Percentiles rank a stretch among this genome's conserved stretches.
These are phyloP conservation scores for Sandelia bainsii DNA, from an alignment of 2,797 vertebrate genomes.

Conservation along the genomic window DNA sequence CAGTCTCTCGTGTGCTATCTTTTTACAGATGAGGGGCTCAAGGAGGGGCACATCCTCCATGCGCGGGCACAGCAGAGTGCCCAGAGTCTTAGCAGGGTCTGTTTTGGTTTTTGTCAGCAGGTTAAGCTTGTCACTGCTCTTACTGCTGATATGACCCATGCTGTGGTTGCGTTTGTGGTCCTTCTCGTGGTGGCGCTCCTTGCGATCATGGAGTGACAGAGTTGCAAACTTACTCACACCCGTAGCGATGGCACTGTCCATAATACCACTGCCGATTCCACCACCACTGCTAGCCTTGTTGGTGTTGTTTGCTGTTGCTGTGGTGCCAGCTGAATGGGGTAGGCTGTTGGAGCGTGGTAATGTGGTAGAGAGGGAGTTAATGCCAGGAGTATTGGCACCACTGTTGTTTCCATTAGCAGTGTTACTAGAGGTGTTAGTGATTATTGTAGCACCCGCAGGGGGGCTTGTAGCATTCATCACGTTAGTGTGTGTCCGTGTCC, in stretches of 20 bases:
- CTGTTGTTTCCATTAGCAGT: constrained; percentile 88
- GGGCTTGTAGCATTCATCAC: constrained; percentile 97
- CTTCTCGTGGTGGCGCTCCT: constrained; percentile 96
- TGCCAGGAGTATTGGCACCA: constrained; percentile 83
- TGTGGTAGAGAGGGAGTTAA: constrained; percentile 88
- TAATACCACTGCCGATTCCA: constrained; percentile 74
- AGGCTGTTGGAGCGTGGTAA: constrained; percentile 98
- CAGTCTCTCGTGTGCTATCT: constrained; percentile 98
- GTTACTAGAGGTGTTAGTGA: constrained; percentile 86
- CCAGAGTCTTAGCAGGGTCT: constrained; percentile 96
- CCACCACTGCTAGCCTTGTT: constrained; percentile 84
- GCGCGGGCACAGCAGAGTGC: constrained; percentile 94
- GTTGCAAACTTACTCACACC: constrained; percentile 97
- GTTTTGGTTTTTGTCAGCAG: constrained; percentile 94
- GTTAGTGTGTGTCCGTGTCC: constrained; percentile 96
- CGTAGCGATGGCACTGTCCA: constrained; percentile 92
- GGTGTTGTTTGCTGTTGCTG: constrained; percentile 86
- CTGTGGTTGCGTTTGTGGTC: constrained; percentile 99
- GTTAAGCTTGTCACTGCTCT: constrained; percentile 99
- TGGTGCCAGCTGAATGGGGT: constrained; percentile 90
- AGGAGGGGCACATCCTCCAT: constrained; percentile 98
- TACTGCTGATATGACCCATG: constrained; percentile 99
- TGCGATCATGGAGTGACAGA: constrained; percentile 95
- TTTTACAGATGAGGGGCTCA: constrained; percentile 99
- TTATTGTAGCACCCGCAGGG: constrained; percentile 86